A percentile compares a stretch with the other conserved stretches of the same genome.
phyloP scores from a whole-genome alignment of 92 coral and sea anemone species.

The Galaxea fascicularis region DNA sequence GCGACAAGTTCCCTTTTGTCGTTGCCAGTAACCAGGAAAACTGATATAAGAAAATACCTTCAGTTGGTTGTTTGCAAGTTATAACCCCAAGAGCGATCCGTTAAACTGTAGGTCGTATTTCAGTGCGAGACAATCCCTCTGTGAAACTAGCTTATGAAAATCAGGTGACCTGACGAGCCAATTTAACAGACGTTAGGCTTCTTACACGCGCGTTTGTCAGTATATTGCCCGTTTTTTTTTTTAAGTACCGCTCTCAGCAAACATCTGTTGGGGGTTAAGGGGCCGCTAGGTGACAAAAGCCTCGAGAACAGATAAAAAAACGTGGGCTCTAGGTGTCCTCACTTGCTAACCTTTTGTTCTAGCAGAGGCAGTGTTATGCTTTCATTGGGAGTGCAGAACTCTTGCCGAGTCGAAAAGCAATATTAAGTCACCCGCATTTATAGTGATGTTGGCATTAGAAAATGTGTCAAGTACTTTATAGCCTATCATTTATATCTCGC shows the following conservation, averaged over 20 bases:
- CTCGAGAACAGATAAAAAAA: slow-evolving; percentile 19
- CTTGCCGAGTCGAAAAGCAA: slow-evolving; percentile 15
- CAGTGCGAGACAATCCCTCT: not conserved
- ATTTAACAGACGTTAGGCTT: not conserved
- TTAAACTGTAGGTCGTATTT: not conserved
- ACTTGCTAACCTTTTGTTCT: slow-evolving; percentile 30
- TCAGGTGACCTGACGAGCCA: not conserved
- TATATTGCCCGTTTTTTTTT: slow-evolving; percentile 27
- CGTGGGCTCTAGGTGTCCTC: slow-evolving; percentile 9
- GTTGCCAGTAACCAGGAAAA: not conserved
- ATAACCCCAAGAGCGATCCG: not conserved
- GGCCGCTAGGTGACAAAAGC: slow-evolving; percentile 40
- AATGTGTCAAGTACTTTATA: not conserved
- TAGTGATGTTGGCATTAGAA: not conserved
- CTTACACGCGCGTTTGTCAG: not conserved
- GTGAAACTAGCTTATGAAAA: not conserved
- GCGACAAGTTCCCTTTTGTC: no score
- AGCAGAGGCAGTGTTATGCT: not conserved
- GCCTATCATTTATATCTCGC: not conserved
- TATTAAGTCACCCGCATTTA: slow-evolving; percentile 10
- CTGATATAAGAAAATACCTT: not conserved
- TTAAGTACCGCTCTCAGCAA: slow-evolving; percentile 9
- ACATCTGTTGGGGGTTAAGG: slow-evolving; percentile 42
- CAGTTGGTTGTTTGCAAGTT: not conserved
- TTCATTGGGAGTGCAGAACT: slow-evolving; percentile 7